These are phyloP conservation scores for Herpetotheres cachinnans DNA, from an alignment of 2,113 vertebrate species.

Conservation along the genomic window DNA sequence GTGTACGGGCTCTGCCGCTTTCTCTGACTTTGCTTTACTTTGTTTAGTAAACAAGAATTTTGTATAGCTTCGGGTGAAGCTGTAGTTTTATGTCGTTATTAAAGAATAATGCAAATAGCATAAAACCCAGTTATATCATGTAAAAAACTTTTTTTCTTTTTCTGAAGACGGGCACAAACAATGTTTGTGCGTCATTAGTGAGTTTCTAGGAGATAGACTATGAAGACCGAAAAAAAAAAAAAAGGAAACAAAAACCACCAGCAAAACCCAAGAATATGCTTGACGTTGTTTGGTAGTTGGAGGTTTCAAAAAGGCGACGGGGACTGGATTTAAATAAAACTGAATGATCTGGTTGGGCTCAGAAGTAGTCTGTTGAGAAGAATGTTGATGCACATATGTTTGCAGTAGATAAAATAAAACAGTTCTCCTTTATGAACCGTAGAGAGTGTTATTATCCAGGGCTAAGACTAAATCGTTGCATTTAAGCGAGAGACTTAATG, in stretches of 20 bases:
- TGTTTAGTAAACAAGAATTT: not conserved
- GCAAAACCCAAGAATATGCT: not conserved
- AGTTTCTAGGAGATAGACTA: conserved; percentile 6
- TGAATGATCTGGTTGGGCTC: conserved; percentile 2
- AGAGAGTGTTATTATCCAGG: not conserved
- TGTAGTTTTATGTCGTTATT: not conserved
- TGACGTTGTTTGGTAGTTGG: not conserved
- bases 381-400: conserved; percentile 31
- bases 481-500: not conserved
- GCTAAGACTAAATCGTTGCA: not conserved
- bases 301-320: not conserved
- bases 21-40: not conserved
- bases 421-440: not conserved
- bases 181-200: not conserved
- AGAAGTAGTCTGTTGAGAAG: not conserved
- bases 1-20: not conserved
- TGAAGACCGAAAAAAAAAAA: not conserved
- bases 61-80: not conserved
- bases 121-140: not conserved
- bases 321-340: conserved; percentile 20
- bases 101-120: not conserved
- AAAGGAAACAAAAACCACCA: not conserved
- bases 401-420: conserved; percentile 39
- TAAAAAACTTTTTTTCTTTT: not conserved
- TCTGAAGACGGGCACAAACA: not conserved